phyloP scores from a whole-genome alignment of 2,888 invertebrate species.

The Drosophila colorata region DNA sequence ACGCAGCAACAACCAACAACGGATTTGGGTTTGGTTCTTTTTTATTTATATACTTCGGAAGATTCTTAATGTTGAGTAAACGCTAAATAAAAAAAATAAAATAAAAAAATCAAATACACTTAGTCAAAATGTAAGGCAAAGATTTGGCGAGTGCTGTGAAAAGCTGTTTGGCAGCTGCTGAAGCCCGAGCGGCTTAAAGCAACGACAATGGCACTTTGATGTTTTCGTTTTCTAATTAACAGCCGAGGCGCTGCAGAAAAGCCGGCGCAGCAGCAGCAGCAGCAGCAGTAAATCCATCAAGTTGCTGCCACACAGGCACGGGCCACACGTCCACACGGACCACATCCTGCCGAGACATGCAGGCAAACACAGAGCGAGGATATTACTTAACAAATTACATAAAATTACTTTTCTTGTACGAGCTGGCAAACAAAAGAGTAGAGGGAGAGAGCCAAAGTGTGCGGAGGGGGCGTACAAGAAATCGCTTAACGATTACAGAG shows the following conservation, averaged over 20 bases:
- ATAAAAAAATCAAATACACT: constrained; percentile 1
- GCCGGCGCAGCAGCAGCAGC: constrained; percentile 11
- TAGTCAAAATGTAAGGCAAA: neutral
- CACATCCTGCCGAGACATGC: constrained; percentile 72
- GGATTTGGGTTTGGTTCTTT: neutral
- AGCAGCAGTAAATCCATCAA: constrained; percentile 62
- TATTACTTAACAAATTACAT: constrained; percentile 82
- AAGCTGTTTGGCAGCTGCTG: constrained; percentile 18
- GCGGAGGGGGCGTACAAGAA: constrained; percentile 38
- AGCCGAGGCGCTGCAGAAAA: constrained; percentile 19
- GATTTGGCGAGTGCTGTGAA: constrained; percentile 9
- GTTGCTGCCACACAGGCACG: constrained; percentile 17
- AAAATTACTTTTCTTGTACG: constrained; percentile 76
- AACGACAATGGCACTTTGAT: constrained; percentile 57
- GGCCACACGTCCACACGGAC: constrained; percentile 16
- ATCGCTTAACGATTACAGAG: constrained; percentile 75
- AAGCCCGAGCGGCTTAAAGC: constrained; percentile 45
- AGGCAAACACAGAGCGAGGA: constrained; percentile 55
- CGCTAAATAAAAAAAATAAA: neutral
- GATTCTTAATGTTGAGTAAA: neutral
- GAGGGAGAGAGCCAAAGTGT: neutral
- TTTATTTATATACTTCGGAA: neutral
- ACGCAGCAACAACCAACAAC: too few relatives aligned
- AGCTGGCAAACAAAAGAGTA: constrained; percentile 54
- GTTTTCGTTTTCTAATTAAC: constrained; percentile 67